Evolutionary conservation across 2,113 vertebrate genomes (phyloP), one percentile per base, ranked within the genome.

Genomic region (Lepus timidus): DNA sequence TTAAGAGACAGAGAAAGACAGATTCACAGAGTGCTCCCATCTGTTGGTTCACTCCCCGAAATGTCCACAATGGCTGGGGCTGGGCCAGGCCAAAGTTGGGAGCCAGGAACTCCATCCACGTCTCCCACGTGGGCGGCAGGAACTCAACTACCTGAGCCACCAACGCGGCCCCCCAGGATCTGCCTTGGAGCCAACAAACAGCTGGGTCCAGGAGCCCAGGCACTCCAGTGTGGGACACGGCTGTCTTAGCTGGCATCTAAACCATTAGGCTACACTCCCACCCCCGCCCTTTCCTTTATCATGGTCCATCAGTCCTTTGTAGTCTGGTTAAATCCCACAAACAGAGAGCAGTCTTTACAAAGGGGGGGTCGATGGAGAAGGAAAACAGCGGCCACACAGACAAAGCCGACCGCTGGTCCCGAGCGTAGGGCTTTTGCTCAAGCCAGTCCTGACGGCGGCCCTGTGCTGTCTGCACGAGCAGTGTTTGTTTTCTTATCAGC

Each of bases 401-500:
- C 1, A 44, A 55, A 74, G 16, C 14, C 12, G 13, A 1, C 51
- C 29, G 52, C 6, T 83, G 52, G 13, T 55, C 44, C 16, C 4
- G 9, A 9, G 19, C 25, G 19, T 29, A 52, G 73, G 71, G 33
- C 39, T 73, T 36, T 62, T 33, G 12, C 33, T 49, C 29, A 6
- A 36, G 2, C 39, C 67, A 16, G 44, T 29, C 85, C 68, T 0
- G 70, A 86, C 73, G 62, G 52, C 55, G 25, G 44, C 3, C 19
- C 39, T 11, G 19, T 67, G 14, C 36, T 68, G 23, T 83, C 74
- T 9, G 1, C 5, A 0, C 1, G 65, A 73, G 75, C 3, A 9
- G 29, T 82, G 67, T 96, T 95, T 95, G 76, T 79, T 95, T 88
- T 88, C 87, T 87, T 94, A 71, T 76, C 95, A 70, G 67, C 49